Evolutionary conservation across 2,797 vertebrate genomes (phyloP), one percentile per base, ranked within the genome.

Genomic region (Sebastes oblongus): DNA sequence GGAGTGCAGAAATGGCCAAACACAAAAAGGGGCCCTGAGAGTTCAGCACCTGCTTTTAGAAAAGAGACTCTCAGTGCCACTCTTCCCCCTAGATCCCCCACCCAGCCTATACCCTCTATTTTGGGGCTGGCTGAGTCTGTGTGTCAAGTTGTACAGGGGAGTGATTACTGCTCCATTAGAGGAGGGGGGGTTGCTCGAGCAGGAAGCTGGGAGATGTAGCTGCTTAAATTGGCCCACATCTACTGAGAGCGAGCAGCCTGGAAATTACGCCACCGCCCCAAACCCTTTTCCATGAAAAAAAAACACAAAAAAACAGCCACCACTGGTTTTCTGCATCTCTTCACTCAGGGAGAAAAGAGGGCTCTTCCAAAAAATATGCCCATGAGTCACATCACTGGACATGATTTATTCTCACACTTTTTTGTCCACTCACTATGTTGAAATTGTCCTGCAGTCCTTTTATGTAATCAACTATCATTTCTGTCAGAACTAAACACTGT

Each of bases 11-110:
- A 93, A 95, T 93, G 94, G 91, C 89, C 91, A 93, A 93, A 95
- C 90, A 95, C 93, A 95, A 94, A 94, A 94, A 93, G 91, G 86
- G 92, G 93, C 92, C 89, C 90, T 93, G 93, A 92, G 93, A 95
- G 93, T 94, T 94, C 93, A 94, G 90, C 92, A 94, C 92, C 93
- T 95, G 95, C 94, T 95, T 95, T 95, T 95, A 94, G 92, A 94
- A 93, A 93, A 94, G 88, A 92, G 88, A 91, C 89, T 92, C 88
- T 93, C 93, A 92, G 91, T 92, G 91, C 92, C 92, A 92, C 93
- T 94, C 93, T 93, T 90, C 89, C 88, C 91, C 80, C 88, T 78
- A 85, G 83, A 90, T 87, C 92, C 90, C 91, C 89, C 86, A 87
- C 88, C 91, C 91, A 91, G 76, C 89, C 65, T 85, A 79, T 81